Base-by-base conservation (phyloP, 2,113 vertebrate species). In the Pachypanchax playfairii region DNA sequence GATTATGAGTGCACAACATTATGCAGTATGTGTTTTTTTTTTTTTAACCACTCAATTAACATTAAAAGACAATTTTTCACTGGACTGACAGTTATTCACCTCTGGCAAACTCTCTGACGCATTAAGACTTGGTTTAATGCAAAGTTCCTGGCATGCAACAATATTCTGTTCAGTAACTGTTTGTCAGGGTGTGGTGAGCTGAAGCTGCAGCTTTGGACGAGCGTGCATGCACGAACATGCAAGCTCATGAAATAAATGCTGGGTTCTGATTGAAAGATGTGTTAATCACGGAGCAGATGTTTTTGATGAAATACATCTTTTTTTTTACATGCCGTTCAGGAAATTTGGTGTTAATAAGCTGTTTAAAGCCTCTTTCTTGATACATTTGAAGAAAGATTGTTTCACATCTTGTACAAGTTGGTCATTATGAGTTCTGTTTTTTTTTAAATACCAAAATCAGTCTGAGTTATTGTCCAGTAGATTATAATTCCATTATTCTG, bases 171-270 rank as follows among this genome's bases (percentile, higher is more conserved):
- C 26, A 26, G 9, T 55, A 65, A 65, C 25, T 69, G 42, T 65
- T 73, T 57, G 47, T 36, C n/a, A 13, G 57, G 83, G 75, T 76
- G 83, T 71, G 81, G 77, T 59, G 53, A 60, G 47, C 57, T 68
- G 20, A 78, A 56, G 53, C 78, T 79, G 71, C 28, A 13, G 26
- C 38, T 55, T 50, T 59, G 39, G 26, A 39, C 68, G 14, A 25
- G 18, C 28, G 44, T 43, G 29, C 56, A 18, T 69, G 75, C 68
- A 55, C 41, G 53, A 67, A 82, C 79, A 75, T 54, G 79, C 56
- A 57, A 62, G 35, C 48, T 46, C 25, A 62, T 10, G 0, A 63
- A 35, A 55, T 42, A 54, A 33, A 79, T 20, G 6, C n/a, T 8
- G 33, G 33, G 41, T 70, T 64, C 49, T 58, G 12, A 36, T 42